Conservation (phyloP, 2,113 vertebrate genomes). For the Centropristis striata region DNA sequence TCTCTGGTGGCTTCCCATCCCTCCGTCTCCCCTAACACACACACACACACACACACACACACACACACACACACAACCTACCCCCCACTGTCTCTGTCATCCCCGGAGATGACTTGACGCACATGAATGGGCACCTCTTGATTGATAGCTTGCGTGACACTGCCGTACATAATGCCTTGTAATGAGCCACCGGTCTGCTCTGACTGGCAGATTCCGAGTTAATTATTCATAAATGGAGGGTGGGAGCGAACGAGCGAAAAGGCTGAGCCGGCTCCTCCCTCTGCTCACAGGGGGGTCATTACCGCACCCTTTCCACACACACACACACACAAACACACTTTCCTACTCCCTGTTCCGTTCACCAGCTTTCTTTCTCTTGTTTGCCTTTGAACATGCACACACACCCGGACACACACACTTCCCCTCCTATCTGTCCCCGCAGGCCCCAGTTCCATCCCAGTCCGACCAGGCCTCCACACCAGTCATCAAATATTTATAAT, state of each 20-base stretch:
- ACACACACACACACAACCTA: neutral
- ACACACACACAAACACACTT: slow-evolving; percentile 14
- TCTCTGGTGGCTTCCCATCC: slow-evolving; percentile 45
- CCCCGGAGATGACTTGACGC: slow-evolving; percentile 75
- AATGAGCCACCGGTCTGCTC: slow-evolving; percentile 76
- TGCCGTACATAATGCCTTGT: slow-evolving; percentile 74
- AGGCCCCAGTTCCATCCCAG: slow-evolving; percentile 59
- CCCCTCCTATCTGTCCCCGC: slow-evolving; percentile 50
- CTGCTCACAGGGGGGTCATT: slow-evolving; percentile 72
- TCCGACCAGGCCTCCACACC: slow-evolving; percentile 56
- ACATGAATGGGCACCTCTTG: slow-evolving; percentile 76
- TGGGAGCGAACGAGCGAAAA: slow-evolving; percentile 31
- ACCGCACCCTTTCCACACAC: slow-evolving; percentile 40
- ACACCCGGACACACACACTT: slow-evolving; percentile 15
- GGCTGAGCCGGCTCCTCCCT: slow-evolving; percentile 60
- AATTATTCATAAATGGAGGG: slow-evolving; percentile 82
- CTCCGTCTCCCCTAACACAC: slow-evolving; percentile 5
- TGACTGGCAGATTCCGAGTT: slow-evolving; percentile 73
- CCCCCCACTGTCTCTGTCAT: slow-evolving; percentile 42
- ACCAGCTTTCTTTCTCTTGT: slow-evolving; percentile 29
- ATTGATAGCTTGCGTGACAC: slow-evolving; percentile 80
- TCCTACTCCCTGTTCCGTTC: slow-evolving; percentile 17
- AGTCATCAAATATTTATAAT: slow-evolving; percentile 85
- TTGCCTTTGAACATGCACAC: slow-evolving; percentile 54
- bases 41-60: neutral